Base-by-base conservation (phyloP, 2,888 invertebrate species). In the Eupeodes latifasciatus region DNA sequence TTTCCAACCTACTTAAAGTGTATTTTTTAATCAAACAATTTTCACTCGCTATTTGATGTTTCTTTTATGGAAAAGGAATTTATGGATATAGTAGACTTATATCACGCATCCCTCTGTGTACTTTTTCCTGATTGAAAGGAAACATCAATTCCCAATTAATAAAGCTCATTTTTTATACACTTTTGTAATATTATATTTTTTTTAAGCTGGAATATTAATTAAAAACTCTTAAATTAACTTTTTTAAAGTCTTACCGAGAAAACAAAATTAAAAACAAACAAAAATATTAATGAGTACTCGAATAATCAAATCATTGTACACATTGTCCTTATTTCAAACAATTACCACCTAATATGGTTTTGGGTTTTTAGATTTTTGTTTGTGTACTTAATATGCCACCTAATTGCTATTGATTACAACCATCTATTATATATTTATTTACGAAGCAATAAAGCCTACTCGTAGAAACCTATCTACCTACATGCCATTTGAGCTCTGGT, bases 71-170 rank as follows among this genome's bases (percentile, higher is more conserved):
- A 27, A 27, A 27, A 27, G 27, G 27, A 27, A 2, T 27, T 3
- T 27, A 27, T 3, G 2, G 27, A 27, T 27, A 27, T 27, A 27
- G 27, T 27, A 27, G 0, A 27, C 27, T 27, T 27, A 27, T 3
- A 27, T 19, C 19, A 19, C 2, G 27, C 27, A 27, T 27, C 27
- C 27, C 2, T 27, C 27, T 27, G 27, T 27, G 27, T 14, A 51
- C 12, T 51, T 1, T 14, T 51, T 16, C 10, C 10, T 62, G n/a
- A 62, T 40, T 40, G 40, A 16, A 36, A 40, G 40, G 10, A 40
- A 62, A 40, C 61, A 62, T 40, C 16, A 11, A 16, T 62, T 62
- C 9, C n/a, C 61, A 61, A 62, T 40, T 62, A 62, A 40, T 61
- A 62, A 62, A 62, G n/a, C 12, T 51, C 51, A 51, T 4, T n/a